Conservation (phyloP, 2,797 vertebrate species). For the Sus cebifrons region DNA sequence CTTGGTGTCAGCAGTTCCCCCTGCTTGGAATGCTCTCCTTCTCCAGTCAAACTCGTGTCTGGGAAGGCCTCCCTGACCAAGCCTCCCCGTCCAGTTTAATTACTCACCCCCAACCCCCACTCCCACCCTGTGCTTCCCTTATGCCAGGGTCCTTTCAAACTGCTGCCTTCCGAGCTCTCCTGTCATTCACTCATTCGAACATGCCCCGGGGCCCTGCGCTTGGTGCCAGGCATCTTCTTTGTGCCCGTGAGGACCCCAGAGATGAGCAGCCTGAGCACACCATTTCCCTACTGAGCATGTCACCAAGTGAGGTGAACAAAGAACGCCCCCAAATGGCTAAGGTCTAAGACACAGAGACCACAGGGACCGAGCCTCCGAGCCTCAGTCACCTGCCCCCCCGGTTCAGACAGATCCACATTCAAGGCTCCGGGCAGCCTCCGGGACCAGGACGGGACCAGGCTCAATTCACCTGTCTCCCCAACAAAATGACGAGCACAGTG, state of each 20-base stretch:
- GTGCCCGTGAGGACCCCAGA: background rate
- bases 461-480: background rate
- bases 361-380: background rate
- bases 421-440: background rate
- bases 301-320: background rate
- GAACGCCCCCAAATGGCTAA: background rate
- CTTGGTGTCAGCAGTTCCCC: background rate
- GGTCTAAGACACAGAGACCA: background rate
- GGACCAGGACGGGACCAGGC: background rate
- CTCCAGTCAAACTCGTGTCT: background rate
- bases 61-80: background rate
- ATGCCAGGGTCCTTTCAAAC: background rate
- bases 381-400: background rate
- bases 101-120: background rate
- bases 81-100: background rate
- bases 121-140: background rate
- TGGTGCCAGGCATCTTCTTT: background rate
- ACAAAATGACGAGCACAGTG: background rate
- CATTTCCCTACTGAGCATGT: background rate
- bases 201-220: conserved; percentile 12
- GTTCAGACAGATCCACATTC: background rate
- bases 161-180: background rate
- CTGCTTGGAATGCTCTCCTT: background rate
- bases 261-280: background rate
- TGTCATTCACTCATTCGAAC: conserved; percentile 8